Evolutionary conservation across 2,888 invertebrate species (phyloP).

Genomic region (Drosophila engyochracea): DNA sequence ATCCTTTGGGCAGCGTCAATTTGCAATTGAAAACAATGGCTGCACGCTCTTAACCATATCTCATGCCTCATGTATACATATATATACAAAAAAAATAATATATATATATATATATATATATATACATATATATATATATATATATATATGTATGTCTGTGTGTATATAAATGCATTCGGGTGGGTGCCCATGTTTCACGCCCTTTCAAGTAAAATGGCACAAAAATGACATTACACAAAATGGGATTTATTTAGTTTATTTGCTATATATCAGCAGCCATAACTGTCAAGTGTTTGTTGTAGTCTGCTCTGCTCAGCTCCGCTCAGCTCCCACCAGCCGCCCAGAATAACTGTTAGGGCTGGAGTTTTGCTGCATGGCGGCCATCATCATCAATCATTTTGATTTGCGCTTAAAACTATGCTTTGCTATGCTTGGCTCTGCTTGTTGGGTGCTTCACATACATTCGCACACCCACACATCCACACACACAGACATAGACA

Average conservation of each 20-base stretch:
- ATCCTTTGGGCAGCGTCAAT: conserved; percentile 49
- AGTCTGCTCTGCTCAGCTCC: neutral
- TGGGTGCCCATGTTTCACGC: conserved; percentile 17
- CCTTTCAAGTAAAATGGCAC: conserved; percentile 56
- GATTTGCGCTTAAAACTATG: conserved; percentile 80
- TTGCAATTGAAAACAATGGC: conserved; percentile 55
- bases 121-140: neutral
- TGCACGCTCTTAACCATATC: conserved; percentile 30
- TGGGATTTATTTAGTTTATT: conserved; percentile 79
- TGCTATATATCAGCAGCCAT: conserved; percentile 79
- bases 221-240: conserved; percentile 72
- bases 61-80: conserved; percentile 31
- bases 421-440: conserved; percentile 44
- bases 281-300: conserved; percentile 72
- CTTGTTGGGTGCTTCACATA: conserved; percentile 15
- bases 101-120: neutral
- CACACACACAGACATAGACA: conserved; percentile 12
- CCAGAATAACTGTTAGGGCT: conserved; percentile 23
- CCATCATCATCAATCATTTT: conserved; percentile 80
- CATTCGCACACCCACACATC: neutral
- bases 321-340: conserved; percentile 4
- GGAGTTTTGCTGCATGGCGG: conserved; percentile 53
- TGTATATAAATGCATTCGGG: conserved; percentile 5
- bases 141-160: neutral
- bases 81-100: no score